Percentiles rank a stretch among this genome's conserved stretches.
These are phyloP conservation scores for Cephus spinipes DNA, from an alignment of 2,888 invertebrate species.

Conservation along the genomic window DNA sequence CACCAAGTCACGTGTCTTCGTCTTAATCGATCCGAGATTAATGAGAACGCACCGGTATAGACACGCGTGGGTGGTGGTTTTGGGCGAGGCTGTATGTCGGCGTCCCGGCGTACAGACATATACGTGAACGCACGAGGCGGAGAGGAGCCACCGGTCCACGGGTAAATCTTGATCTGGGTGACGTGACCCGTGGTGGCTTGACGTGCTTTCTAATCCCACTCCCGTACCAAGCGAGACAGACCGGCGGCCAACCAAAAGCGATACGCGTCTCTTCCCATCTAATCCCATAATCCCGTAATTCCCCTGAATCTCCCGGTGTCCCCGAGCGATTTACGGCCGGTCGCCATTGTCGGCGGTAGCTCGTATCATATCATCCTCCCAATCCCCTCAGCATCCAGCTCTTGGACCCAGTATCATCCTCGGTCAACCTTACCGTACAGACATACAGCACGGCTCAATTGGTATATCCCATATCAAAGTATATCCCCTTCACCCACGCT, in stretches of 20 bases:
- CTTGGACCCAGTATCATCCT: neutral
- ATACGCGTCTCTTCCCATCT: neutral
- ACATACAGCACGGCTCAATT: neutral
- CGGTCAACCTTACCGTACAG: neutral
- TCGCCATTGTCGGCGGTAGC: neutral
- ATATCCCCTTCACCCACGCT: neutral
- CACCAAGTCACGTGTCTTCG: neutral
- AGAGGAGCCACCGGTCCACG: constrained; percentile 19
- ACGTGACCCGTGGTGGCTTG: constrained; percentile 46
- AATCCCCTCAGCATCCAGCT: neutral
- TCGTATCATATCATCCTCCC: neutral
- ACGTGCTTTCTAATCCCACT: constrained; percentile 52
- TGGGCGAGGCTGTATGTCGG: constrained; percentile 31
- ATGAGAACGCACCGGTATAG: neutral
- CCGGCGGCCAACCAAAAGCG: constrained; percentile 26
- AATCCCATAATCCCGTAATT: constrained; percentile 18
- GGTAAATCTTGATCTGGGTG: constrained; percentile 51
- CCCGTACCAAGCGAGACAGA: constrained; percentile 28
- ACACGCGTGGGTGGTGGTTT: neutral
- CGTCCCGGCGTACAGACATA: constrained; percentile 24
- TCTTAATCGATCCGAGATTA: neutral
- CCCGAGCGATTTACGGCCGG: neutral
- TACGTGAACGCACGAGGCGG: neutral
- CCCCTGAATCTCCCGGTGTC: constrained; percentile 8
- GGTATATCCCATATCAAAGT: neutral